Evolutionary conservation across 2,888 invertebrate genomes (phyloP).

Genomic region (Apoda limacodes): DNA sequence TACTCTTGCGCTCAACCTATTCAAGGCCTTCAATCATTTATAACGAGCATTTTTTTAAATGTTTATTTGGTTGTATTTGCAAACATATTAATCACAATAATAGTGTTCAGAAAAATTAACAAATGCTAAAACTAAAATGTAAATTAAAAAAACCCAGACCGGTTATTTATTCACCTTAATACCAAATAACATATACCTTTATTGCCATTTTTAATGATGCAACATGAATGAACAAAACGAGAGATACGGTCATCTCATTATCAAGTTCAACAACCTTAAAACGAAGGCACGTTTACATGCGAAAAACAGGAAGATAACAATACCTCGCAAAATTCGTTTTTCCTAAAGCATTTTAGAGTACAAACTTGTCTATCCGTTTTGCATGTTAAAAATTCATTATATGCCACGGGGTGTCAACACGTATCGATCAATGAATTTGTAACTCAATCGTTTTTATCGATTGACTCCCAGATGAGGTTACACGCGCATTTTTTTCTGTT

Average conservation of each 20-base stretch:
- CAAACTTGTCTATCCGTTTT: constrained; percentile 39
- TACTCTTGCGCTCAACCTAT: constrained; percentile 43
- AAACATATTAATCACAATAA: no score
- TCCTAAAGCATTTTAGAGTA: constrained; percentile 48
- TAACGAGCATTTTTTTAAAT: no score
- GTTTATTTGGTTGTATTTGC: no score
- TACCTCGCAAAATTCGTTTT: constrained; percentile 46
- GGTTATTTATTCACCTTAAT: no score
- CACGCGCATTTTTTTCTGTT: constrained; percentile 29
- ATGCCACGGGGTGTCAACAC: constrained; percentile 51
- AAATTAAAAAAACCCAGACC: no score
- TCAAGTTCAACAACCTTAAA: constrained; percentile 67
- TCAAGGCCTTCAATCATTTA: constrained; percentile 49
- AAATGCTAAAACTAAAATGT: no score
- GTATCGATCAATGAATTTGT: constrained; percentile 56
- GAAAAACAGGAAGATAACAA: constrained; percentile 39
- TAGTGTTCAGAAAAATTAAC: no score
- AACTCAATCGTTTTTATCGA: constrained; percentile 32
- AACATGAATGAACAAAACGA: constrained; percentile 47
- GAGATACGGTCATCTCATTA: constrained; percentile 60
- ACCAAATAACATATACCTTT: no score
- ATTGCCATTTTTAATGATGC: constrained; percentile 61
- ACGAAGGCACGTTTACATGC: constrained; percentile 63
- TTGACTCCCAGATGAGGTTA: constrained; percentile 40
- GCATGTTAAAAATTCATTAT: constrained; percentile 46